A percentile compares a stretch with the other conserved stretches of the same genome.
These are phyloP conservation scores for Dryobotodes eremita DNA, from an alignment of 2,888 invertebrate genomes.

Conservation along the genomic window DNA sequence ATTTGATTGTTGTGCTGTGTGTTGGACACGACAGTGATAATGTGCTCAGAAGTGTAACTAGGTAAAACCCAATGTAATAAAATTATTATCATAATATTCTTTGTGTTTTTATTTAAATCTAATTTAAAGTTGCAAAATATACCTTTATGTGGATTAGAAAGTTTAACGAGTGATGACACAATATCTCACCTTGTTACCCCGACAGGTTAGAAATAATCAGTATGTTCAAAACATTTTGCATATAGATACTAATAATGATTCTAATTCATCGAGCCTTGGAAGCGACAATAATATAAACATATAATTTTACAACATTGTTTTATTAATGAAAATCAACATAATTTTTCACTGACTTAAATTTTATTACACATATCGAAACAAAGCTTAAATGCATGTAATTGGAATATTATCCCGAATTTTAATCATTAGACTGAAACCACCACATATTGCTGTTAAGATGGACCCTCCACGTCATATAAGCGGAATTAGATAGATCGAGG, in stretches of 20 bases:
- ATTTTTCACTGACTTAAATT: constrained; percentile 26
- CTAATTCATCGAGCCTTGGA: background rate
- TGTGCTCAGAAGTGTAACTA: constrained; percentile 84
- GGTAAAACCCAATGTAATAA: constrained; percentile 64
- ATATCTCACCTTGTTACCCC: too few relatives aligned
- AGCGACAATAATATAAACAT: constrained; percentile 6
- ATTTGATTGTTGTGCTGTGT: constrained; percentile 76
- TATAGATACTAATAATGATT: background rate
- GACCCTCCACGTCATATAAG: constrained; percentile 10
- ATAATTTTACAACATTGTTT: constrained; percentile 40
- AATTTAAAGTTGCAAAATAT: background rate
- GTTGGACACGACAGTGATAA: constrained; percentile 83
- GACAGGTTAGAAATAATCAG: background rate
- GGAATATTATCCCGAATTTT: constrained; percentile 34
- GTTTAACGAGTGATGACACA: background rate
- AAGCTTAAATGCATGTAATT: constrained; percentile 48
- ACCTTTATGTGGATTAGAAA: background rate
- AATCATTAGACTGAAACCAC: constrained; percentile 16
- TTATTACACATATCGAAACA: constrained; percentile 7
- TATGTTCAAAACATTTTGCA: background rate
- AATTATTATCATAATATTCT: constrained; percentile 49
- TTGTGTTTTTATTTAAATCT: constrained; percentile 17
- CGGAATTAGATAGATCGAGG: background rate
- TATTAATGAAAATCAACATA: constrained; percentile 60
- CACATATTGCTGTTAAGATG: background rate